phyloP scores from a whole-genome alignment of 2,113 vertebrate genomes.

The Cephalopterus ornatus region DNA sequence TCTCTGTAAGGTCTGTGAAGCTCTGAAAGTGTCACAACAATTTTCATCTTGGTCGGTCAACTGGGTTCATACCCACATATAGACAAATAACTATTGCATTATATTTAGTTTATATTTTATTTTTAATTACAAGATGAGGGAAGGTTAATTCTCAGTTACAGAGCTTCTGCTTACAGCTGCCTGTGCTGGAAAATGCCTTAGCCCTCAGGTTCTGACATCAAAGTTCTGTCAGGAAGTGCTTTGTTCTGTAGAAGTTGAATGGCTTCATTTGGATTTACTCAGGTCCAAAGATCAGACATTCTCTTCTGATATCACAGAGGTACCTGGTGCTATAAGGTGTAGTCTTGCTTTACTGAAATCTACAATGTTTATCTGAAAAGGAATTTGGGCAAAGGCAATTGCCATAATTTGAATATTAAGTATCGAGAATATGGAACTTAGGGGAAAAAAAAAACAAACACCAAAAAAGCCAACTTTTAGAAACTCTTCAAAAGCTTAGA shows the following conservation, averaged over 20 bases:
- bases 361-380: neutral
- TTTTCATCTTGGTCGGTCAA: neutral
- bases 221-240: neutral
- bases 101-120: neutral
- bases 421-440: neutral
- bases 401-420: neutral
- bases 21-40: neutral
- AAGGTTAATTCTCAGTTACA: neutral
- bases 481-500: neutral
- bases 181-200: neutral
- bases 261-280: neutral
- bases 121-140: neutral
- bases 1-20: neutral
- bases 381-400: neutral
- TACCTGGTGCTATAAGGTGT: neutral
- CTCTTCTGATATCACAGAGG: neutral
- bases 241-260: neutral
- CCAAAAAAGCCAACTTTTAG: neutral
- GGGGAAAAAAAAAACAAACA: accelerated
- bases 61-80: neutral
- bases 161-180: neutral
- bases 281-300: neutral
- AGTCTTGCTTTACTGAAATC: neutral
- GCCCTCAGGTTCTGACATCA: neutral
- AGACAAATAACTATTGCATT: neutral